Evolutionary conservation across 2,888 invertebrate species (phyloP).

Genomic region (Ypsolopha scabrella): DNA sequence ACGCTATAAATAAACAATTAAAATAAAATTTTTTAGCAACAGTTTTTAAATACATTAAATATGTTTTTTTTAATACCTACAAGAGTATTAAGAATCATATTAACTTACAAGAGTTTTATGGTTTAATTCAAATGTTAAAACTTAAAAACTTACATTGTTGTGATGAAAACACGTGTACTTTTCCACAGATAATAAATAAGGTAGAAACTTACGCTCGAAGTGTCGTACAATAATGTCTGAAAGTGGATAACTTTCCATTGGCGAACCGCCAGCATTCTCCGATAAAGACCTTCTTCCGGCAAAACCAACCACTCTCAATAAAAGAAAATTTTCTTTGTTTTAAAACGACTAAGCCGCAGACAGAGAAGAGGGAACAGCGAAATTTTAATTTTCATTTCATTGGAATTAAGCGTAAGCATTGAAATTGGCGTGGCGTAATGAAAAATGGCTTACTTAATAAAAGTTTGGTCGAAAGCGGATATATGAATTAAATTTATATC

Average conservation of each 20-base stretch:
- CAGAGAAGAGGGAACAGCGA: background rate
- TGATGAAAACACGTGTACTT: too few species aligned
- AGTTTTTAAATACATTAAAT: too few species aligned
- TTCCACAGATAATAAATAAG: too few species aligned
- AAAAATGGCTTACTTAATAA: background rate
- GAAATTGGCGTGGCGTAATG: background rate
- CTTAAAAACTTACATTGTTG: too few species aligned
- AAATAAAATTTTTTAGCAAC: too few species aligned
- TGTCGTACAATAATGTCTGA: conserved; percentile 34
- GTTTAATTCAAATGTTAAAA: too few species aligned
- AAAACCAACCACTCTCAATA: background rate
- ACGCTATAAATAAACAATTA: too few species aligned
- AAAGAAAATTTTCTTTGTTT: conserved; percentile 2
- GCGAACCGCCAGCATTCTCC: conserved; percentile 26
- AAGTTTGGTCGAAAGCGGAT: too few species aligned
- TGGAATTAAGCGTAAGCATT: background rate
- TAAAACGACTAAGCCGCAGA: background rate
- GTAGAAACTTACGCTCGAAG: background rate
- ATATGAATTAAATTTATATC: too few species aligned
- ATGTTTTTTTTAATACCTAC: too few species aligned
- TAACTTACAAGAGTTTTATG: too few species aligned
- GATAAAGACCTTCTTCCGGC: conserved; percentile 20
- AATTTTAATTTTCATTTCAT: background rate
- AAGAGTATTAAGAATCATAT: too few species aligned
- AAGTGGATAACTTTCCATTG: conserved; percentile 43